Base-by-base conservation (phyloP, 2,888 invertebrate genomes). In the Tetrapedia diversipes region DNA sequence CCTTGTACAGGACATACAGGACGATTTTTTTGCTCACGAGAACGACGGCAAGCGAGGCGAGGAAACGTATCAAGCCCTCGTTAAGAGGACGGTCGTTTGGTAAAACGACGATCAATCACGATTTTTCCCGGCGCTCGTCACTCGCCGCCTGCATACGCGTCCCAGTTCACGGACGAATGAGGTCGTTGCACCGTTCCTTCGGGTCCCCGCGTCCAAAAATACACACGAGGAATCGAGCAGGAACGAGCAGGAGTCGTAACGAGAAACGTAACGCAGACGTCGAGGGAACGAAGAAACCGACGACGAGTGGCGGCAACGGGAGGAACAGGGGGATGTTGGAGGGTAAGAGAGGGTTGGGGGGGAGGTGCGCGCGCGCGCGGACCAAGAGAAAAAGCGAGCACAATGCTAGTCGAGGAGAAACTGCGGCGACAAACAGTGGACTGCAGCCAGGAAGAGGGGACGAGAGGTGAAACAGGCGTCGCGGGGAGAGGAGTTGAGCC, bases 151-250 rank as follows among this genome's bases (percentile, higher is more conserved):
- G 68, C 69, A 65, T 68, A 76, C 64, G 7, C 64, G 77, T 77
- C 67, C 80, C 53, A 56, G 57, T 64, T 70, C 77, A 61, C 47
- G 65, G 51, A 68, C 78, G 67, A 71, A 73, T 41, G 56, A 47
- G 85, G 81, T 86, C 85, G 83, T 85, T 83, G 85, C 85, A 85
- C 85, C 80, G 72, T 79, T 85, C 76, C 73, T 77, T 67, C 73
- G 43, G 32, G 56, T 70, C 72, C n/a, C n/a, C 45, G 57, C 47
- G 70, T 79, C 85, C 86, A 83, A 83, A 85, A 85, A 86, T 85
- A 86, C 82, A 86, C 82, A 67, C 64, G 66, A 56, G 14, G 72
- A 75, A 75, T 69, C 69, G 79, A 70, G 56, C 70, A 54, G 66
- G 45, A 66, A 64, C 57, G 70, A 64, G 69, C n/a, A n/a, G 56